Evolutionary conservation across 2,797 vertebrate species (phyloP), one percentile per base, ranked within the genome.

Genomic region (Halcyon leucocephala): DNA sequence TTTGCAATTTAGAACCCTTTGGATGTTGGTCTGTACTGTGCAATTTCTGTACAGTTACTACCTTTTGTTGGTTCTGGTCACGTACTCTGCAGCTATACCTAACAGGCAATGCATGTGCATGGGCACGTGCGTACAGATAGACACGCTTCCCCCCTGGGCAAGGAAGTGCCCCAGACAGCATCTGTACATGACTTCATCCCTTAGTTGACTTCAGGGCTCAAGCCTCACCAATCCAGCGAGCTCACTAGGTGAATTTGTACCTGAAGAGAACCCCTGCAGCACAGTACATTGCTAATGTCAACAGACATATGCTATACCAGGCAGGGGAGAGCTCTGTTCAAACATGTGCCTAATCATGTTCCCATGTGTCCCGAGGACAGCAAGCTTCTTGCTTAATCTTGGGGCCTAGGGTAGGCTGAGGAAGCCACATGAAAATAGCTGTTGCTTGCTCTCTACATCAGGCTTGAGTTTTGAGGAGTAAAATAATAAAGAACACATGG

Each of bases 401-500:
- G 28, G 12, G n/a, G 69, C 33, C 33, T 66, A 29, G 29, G 31
- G 48, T 55, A 87, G 10, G 39, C 62, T 9, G 19, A 73, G 48
- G 70, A 95, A 94, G 64, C 74, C 67, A 67, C 29, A 20, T 66
- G 71, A 78, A 94, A 94, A 89, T 79, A 69, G 49, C 61, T 84
- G 24, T 61, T 82, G 49, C 69, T 86, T 46, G 25, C 46, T 88
- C 19, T 82, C 25, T 84, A 39, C 52, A 61, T 83, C 72, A 91
- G 60, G 41, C 86, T 89, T 86, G 82, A 92, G 70, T 96, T 90
- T 46, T 89, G 83, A 94, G 55, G 92, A 80, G 25, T 71, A 42
- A 86, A 92, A 88, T 94, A 90, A 76, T 89, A 46, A 92, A 66
- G 86, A 96, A 81, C 91, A 96, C 16, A 13, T 97, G 96, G 69